Evolutionary conservation across 2,113 vertebrate genomes (phyloP).

Genomic region (Eolophus roseicapilla): DNA sequence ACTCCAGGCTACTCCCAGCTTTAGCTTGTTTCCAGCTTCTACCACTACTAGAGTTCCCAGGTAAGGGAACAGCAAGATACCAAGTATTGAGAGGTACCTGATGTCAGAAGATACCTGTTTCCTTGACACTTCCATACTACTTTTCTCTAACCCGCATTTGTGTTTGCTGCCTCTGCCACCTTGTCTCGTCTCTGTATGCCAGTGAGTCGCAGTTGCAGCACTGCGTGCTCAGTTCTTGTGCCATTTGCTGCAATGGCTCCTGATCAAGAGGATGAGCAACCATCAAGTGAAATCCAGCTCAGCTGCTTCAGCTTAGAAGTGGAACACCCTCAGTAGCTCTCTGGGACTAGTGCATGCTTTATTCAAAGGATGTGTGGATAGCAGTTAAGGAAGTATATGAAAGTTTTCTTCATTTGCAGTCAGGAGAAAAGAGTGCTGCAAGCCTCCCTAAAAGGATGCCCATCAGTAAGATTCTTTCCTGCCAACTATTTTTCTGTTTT

Average conservation of each 20-base stretch:
- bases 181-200: neutral
- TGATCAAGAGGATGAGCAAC: neutral
- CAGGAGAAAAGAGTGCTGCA: neutral
- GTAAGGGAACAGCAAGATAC: neutral
- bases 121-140: neutral
- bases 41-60: neutral
- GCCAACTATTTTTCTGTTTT: neutral
- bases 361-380: accelerated
- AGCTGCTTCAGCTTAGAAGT: neutral
- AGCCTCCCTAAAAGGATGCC: neutral
- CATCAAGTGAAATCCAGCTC: neutral
- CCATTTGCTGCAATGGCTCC: accelerated
- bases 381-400: neutral
- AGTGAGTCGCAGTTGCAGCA: accelerated
- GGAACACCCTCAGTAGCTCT: neutral
- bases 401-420: neutral
- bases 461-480: neutral
- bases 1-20: neutral
- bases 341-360: neutral
- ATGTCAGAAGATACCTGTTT: neutral
- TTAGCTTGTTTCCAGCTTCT: neutral
- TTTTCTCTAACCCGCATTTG: neutral
- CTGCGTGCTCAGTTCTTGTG: neutral
- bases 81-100: neutral
- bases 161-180: neutral